Base-by-base conservation (phyloP, 2,113 vertebrate genomes). In the Charadrius vociferus region DNA sequence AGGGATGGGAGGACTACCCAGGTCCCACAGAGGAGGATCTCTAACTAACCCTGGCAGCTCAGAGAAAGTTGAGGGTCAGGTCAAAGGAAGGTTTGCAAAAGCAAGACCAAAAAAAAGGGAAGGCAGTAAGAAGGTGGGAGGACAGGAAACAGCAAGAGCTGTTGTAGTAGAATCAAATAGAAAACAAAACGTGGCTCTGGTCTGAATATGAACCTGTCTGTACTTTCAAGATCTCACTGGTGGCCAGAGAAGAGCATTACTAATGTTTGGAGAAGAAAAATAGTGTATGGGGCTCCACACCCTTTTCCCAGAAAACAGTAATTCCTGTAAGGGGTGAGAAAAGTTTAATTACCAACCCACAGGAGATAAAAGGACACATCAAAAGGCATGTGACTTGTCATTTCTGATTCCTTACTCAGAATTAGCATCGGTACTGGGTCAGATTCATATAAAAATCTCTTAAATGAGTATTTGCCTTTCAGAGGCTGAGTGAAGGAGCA, bases 341-440 rank as follows among this genome's bases (percentile, higher is more conserved):
- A 89, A 90, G 13, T 77, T 81, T 80, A 84, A 85, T 73, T 85
- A 63, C 27, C 37, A 90, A 56, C 14, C 32, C 72, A 93, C 72
- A 90, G 53, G 52, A 96, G 58, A 62, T 26, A 73, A 87, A 86
- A 95, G 32, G 47, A 83, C 41, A 88, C 29, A 77, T 66, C 80
- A 91, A 72, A 94, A 89, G 10, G 43, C 22, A 21, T 8, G 18
- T 32, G 27, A 84, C 52, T 61, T 70, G 41, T 80, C 4, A 85
- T 59, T 95, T 90, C 84, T 88, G 66, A 78, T 59, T 81, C 41
- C 34, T 91, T 62, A 82, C 55, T 94, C 62, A 74, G 66, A 94
- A 91, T 70, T 52, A 71, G 50, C 71, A 86, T 34, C 3, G 4
- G 41, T 36, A 75, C 30, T 0, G 1, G 20, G 65, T 58, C 13